Percentiles rank a stretch among this genome's conserved stretches.
Conservation (phyloP, 2,113 vertebrate genomes). For the Eptatretus burgeri region DNA sequence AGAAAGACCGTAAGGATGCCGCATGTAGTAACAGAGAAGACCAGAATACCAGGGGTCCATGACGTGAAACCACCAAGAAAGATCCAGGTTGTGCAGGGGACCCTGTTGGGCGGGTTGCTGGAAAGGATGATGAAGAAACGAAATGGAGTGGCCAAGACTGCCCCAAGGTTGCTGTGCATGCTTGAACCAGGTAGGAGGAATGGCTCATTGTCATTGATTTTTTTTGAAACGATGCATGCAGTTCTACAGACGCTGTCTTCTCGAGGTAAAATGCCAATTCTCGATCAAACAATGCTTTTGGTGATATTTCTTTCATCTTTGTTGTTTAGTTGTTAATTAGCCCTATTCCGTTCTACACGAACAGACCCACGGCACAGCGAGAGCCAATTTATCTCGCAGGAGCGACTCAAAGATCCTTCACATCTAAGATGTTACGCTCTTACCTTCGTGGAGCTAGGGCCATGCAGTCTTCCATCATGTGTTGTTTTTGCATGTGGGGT, state of each 20-base stretch:
- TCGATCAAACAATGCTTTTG: background rate
- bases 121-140: constrained; percentile 78
- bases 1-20: background rate
- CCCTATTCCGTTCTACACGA: background rate
- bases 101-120: constrained; percentile 34
- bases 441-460: no score
- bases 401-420: no score
- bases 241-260: background rate
- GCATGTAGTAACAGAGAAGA: background rate
- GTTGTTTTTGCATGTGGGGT: no score
- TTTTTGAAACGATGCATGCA: no score
- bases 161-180: constrained; percentile 72
- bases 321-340: background rate
- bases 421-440: no score
- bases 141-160: constrained; percentile 62
- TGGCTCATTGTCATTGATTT: background rate
- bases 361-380: no score
- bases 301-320: background rate
- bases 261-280: background rate
- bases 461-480: no score
- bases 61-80: constrained; percentile 31
- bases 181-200: constrained; percentile 53
- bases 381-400: no score
- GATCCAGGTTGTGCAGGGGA: constrained; percentile 32
- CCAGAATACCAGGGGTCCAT: background rate